Percentiles rank a stretch among this genome's conserved stretches.
Conservation (phyloP, 2,888 invertebrate genomes). For the Pardosa pseudoannulata region DNA sequence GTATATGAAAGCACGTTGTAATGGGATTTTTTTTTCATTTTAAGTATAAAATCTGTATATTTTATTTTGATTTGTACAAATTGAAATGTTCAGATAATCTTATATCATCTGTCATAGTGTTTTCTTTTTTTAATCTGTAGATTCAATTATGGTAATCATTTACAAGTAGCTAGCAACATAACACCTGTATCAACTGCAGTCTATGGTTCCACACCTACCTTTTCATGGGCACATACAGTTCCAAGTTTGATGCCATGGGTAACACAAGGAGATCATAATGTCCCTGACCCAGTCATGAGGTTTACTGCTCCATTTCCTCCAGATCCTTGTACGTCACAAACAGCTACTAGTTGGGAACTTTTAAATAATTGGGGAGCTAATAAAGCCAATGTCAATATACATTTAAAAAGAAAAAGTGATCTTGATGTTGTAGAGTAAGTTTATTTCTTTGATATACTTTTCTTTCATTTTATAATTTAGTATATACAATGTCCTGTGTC, state of each 20-base stretch:
- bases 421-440: conserved; percentile 40
- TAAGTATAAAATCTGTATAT: no score
- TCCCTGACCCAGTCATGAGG: conserved; percentile 31
- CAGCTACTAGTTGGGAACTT: conserved; percentile 73
- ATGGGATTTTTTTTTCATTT: no score
- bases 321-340: conserved; percentile 74
- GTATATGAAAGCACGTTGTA: no score
- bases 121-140: not conserved
- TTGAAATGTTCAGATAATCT: no score
- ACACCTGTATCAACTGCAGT: conserved; percentile 42
- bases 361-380: conserved; percentile 56
- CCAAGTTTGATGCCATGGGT: conserved; percentile 70
- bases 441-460: not conserved
- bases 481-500: no score
- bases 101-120: not conserved
- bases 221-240: conserved; percentile 71
- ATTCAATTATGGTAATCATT: not conserved
- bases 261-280: conserved; percentile 6
- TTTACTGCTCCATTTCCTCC: conserved; percentile 65
- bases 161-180: not conserved
- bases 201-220: conserved; percentile 54
- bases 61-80: no score
- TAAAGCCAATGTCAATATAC: conserved; percentile 27
- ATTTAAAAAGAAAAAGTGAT: conserved; percentile 65
- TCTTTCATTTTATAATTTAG: no score